Evolutionary conservation across 35 echinoderm and acorn worm species (phyloP), one percentile per base, ranked within the genome.

Genomic region (Diadema setosum): DNA sequence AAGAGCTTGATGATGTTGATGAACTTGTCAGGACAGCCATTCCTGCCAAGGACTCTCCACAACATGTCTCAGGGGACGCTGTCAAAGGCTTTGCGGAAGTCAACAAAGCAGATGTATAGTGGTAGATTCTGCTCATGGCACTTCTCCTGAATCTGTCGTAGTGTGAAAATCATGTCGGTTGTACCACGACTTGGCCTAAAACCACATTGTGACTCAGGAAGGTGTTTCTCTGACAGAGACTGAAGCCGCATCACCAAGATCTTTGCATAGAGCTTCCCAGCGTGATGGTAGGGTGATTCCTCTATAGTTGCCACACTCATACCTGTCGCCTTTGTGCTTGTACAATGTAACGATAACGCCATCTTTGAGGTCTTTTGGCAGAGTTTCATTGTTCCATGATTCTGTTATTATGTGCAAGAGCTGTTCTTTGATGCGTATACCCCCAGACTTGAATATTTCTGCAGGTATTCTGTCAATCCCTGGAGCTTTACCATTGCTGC

Each of bases 11-110:
- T 83, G 34, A 80, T 39, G 21, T 42, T 46, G 14, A 45, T 80
- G 74, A 90, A 56, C 39, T 90, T 90, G 23, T 36, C 69, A 16
- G 87, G 87, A 70, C 87, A 84, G 76, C 57, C 87, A 84, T 16
- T 40, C 64, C 42, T 48, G 5, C 42, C 73, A 39, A 83, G 55
- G 42, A 84, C 80, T 25, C 6, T 82, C 40, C 76, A 84, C 39
- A 84, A 61, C 7, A 21, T 44, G 40, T 84, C 57, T 30, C 75
- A 1, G 3, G 30, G 23, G 21, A 84, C 80, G 17, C 24, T 84
- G 55, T 84, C 80, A 32, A 90, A 60, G 8, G 80, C 78, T 65
- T 90, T 90, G 30, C 8, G 37, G n/a, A 48, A 59, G 75, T 88
- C 48, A 34, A 83, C 40, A 35, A 89, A 89, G 40, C 2, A 26